Percentiles rank a stretch among this genome's conserved stretches.
Conservation (phyloP, 2,888 invertebrate species). For the Pteria penguin region DNA sequence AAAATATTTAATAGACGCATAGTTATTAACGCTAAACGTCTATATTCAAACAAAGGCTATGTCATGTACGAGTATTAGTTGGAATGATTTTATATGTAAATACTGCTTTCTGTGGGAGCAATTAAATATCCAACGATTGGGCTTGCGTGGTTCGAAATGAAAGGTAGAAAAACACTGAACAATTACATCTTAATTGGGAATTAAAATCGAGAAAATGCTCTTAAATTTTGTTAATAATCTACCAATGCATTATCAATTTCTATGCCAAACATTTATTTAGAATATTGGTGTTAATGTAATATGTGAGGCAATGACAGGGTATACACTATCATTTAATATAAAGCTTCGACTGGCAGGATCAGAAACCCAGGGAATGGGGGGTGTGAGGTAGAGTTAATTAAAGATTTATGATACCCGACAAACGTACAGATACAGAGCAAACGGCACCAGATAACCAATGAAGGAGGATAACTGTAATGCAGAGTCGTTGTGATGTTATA, state of each 20-base stretch:
- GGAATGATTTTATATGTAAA: slow-evolving; percentile 31
- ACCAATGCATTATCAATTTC: slow-evolving; percentile 18
- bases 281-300: too few species aligned
- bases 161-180: slow-evolving; percentile 26
- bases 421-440: neutral
- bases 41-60: slow-evolving; percentile 28
- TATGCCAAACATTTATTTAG: slow-evolving; percentile 24
- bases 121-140: slow-evolving; percentile 31
- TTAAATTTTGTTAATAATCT: slow-evolving; percentile 28
- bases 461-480: too few species aligned
- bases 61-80: slow-evolving; percentile 29
- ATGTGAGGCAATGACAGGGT: too few species aligned
- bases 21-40: slow-evolving; percentile 19
- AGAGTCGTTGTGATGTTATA: too few species aligned
- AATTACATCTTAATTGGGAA: slow-evolving; percentile 46
- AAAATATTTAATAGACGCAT: slow-evolving; percentile 4
- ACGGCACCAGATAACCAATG: too few species aligned
- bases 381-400: neutral
- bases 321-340: too few species aligned
- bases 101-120: slow-evolving; percentile 29
- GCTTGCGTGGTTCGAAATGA: slow-evolving; percentile 25
- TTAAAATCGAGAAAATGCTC: slow-evolving; percentile 19
- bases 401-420: neutral
- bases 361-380: neutral
- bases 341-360: too few species aligned